Evolutionary conservation across 2,113 vertebrate species (phyloP).

Genomic region (Oncorhynchus gorbuscha): DNA sequence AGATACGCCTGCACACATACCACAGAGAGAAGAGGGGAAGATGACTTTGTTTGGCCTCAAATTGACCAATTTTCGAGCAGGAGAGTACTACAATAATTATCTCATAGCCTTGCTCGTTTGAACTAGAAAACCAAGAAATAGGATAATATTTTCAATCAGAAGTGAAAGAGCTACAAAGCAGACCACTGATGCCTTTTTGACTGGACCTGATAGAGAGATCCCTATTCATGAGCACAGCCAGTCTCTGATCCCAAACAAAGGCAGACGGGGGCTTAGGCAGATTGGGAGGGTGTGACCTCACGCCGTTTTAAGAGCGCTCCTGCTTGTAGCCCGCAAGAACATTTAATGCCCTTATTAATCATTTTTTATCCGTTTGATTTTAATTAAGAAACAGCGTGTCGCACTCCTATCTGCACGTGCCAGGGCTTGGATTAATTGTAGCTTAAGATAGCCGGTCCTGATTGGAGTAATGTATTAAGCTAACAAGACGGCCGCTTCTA

Average conservation of each 20-base stretch:
- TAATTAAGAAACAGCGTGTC: conserved; percentile 99
- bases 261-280: conserved; percentile 57
- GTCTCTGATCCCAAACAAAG: conserved; percentile 71
- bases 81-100: too few species aligned
- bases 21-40: not conserved
- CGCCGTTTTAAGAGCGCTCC: conserved; percentile 64
- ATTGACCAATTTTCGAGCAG: too few species aligned
- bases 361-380: conserved; percentile 99
- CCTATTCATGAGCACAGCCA: conserved; percentile 69
- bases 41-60: too few species aligned
- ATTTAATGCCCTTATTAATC: conserved; percentile 92
- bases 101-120: too few species aligned
- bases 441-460: conserved; percentile 97
- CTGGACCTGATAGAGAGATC: conserved; percentile 56
- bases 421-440: conserved; percentile 99
- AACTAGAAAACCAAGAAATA: too few species aligned
- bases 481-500: conserved; percentile 83
- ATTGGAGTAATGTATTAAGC: conserved; percentile 92
- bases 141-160: too few species aligned
- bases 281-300: conserved; percentile 54
- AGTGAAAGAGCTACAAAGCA: conserved; percentile 15
- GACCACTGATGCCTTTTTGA: conserved; percentile 44
- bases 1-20: conserved; percentile 76
- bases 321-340: conserved; percentile 69
- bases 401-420: conserved; percentile 78